Base-by-base conservation (phyloP, 1,140 invertebrate species). In the Adelges cooleyi region DNA sequence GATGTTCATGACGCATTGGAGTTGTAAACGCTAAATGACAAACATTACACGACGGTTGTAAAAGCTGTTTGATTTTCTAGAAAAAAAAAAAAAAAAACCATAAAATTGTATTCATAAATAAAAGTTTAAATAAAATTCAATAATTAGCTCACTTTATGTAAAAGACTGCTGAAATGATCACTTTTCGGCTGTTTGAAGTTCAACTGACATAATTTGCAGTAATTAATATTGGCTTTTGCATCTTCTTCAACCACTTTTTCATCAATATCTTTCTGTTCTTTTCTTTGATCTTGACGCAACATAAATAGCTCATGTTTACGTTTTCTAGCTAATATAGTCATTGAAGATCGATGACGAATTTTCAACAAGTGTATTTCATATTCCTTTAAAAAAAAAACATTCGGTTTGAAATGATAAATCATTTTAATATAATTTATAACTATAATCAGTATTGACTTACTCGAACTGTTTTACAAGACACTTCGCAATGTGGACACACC, bases 1-100 rank as follows among this genome's bases (percentile, higher is more conserved):
- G 87, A 67, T 84, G 85, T 71, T 89, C 86, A 73, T 86, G 89
- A 2, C 85, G 76, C 86, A 89, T 89, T 9, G 86, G 85, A 66
- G 86, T 86, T 62, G 85, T 84, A 74, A 87, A 89, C 15, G 81
- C 81, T 56, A 86, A 75, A 22, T 81, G 81, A 73, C 84, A 86
- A 38, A 83, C 77, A 38, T 66, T 44, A 29, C 29, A 56, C 46
- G 33, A 33, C 17, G 36, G 52, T 40, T 51, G 50, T 15, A 66
- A 20, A 44, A 65, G 67, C 20, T 42, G 48, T 36, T 56, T 67
- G 25, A 53, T 22, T 66, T 65, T 62, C 66, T 67, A 9, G 17
- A 59, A 66, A 2, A 56, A 4, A 25, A n/a, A 50, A 17, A 49
- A 13, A 17, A 51, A 27, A 46, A 2, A 29, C 22, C 23, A 18